Evolutionary conservation across 2,113 vertebrate species (phyloP), one percentile per base, ranked within the genome.

Genomic region (Gadus macrocephalus): DNA sequence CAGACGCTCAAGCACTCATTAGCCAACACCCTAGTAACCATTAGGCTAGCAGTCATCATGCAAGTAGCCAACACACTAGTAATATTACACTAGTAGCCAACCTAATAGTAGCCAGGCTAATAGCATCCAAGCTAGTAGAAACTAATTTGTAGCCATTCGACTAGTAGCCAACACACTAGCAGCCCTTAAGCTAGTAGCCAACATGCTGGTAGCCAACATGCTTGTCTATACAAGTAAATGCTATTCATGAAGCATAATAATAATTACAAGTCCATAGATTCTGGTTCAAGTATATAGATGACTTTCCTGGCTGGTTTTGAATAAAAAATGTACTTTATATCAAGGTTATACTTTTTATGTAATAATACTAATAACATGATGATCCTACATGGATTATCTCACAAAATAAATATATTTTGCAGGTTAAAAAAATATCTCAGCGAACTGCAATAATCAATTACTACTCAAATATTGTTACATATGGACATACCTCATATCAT

Each of bases 51-150:
- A 5, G 31, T 1, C 31, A 35, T 35, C 31, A 81, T 81, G 85
- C 79, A 88, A 89, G 91, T 89, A 86, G 80, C 81, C 81, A 80
- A 81, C 83, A 86, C 77, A 76, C 76, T 76, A 76, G 84, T 74
- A 80, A 64, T 67, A 22, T 67, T 66, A 53, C 73, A 70, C 56
- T 61, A 62, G 7, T 49, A 58, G 69, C 56, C 17, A 19, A 59
- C 56, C 4, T 7, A 35, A 35, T 35, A 35, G 31, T 35, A 35
- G 31, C 31, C 31, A 7, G 31, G 31, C 31, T 35, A 35, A 35
- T 35, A 35, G 31, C 31, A 35, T 35, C 31, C 31, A 35, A 4
- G 31, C 31, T 35, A 35, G 31, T 35, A 35, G 31, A 4, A 35
- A 35, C 4, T 35, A 4, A 35, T 4, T 35, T 35, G 31, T 31